Evolutionary conservation across 2,888 invertebrate genomes (phyloP).

Genomic region (Caenorhabditis angaria): DNA sequence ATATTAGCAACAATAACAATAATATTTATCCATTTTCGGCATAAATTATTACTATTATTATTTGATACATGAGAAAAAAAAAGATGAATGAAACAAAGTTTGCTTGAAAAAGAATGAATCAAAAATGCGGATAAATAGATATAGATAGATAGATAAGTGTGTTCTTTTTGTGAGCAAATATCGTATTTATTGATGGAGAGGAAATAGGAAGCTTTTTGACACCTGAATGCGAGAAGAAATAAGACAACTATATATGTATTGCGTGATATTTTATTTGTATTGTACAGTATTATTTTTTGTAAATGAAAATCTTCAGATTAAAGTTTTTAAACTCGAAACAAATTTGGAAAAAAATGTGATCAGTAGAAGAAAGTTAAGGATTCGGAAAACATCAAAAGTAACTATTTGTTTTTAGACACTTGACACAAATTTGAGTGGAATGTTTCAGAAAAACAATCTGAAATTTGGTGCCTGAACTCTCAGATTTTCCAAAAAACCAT

Average conservation of each 20-base stretch:
- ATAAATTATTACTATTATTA: neutral
- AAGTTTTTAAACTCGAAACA: too few relatives aligned
- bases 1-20: neutral
- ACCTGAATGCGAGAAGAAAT: neutral
- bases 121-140: neutral
- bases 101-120: neutral
- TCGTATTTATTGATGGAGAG: too few relatives aligned
- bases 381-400: too few relatives aligned
- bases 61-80: neutral
- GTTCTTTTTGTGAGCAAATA: slow-evolving; percentile 1
- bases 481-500: neutral
- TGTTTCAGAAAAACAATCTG: too few relatives aligned
- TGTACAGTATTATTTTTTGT: neutral
- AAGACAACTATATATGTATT: neutral
- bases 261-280: neutral
- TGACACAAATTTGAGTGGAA: too few relatives aligned
- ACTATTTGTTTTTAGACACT: too few relatives aligned
- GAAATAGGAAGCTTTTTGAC: slow-evolving; percentile 4
- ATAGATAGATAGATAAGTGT: slow-evolving; percentile 2
- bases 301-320: neutral
- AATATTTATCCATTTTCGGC: slow-evolving; percentile 1
- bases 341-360: too few relatives aligned
- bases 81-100: neutral
- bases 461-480: too few relatives aligned
- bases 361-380: too few relatives aligned